Evolutionary conservation across 2,113 vertebrate species (phyloP), one percentile per base, ranked within the genome.

Genomic region (Notarius lentiginosus): DNA sequence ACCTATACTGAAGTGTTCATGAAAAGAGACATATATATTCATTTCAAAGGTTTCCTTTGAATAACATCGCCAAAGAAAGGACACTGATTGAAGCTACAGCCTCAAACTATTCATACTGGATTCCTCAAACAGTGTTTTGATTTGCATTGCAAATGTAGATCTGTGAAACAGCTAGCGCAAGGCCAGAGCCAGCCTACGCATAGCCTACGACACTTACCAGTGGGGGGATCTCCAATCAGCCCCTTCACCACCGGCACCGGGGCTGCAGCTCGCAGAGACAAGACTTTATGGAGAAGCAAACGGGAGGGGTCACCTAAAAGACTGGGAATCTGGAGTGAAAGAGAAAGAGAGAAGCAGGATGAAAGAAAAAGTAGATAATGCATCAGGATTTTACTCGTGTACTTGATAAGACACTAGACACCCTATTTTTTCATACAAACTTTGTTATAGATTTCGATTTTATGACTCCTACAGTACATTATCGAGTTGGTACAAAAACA

Each of bases 241-340:
- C 95, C 97, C 91, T 97, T 92, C 58, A 96, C 97, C 51, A 96
- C 91, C 10, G 92, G 91, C 91, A 96, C 65, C 0, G 96, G 90
- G 24, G 95, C 94, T 0, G 95, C 88, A 58, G 96, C 91, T 70
- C 96, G 95, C 65, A 97, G 92, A 79, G 96, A 96, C 91, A 98
- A 91, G 0, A 96, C 94, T 1, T 96, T 96, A 88, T 98, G 98
- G 80, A 99, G 95, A 0, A 97, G 95, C 93, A 98, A 91, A 2
- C 95, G 90, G 81, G 97, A 97, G 79, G 98, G 96, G 5, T 99
- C 97, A 86, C 97, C 97, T 68, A 99, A 96, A 87, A 99, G 95
- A 92, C 98, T 96, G 0, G 97, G 96, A 84, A 98, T 96, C 98
- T 99, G 24, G 6, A 90, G 92, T 60, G 60, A 73, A 70, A 84